Percentiles rank a stretch among this genome's conserved stretches.
These are phyloP conservation scores for Entelurus aequoreus DNA, from an alignment of 2,113 vertebrate species.

Conservation along the genomic window DNA sequence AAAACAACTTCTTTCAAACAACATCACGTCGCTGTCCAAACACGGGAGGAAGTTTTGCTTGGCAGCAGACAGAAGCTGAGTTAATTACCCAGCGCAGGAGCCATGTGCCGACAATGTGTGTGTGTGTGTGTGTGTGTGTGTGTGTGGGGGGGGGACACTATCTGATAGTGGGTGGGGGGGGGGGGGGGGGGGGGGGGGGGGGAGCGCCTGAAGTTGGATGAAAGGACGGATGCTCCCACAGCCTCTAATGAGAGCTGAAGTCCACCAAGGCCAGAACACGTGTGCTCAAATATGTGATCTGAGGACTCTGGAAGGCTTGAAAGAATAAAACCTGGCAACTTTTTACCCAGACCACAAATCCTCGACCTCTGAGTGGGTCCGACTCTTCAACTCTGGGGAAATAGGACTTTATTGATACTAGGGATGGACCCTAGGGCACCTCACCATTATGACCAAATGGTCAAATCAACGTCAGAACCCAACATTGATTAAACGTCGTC, in stretches of 20 bases:
- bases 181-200: conserved; percentile 24
- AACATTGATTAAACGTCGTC: too few relatives aligned
- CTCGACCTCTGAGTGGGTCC: too few relatives aligned
- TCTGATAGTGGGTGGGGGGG: conserved; percentile 46
- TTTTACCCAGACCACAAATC: too few relatives aligned
- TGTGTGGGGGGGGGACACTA: conserved; percentile 16
- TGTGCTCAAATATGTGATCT: too few relatives aligned
- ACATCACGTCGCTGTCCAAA: conserved; percentile 71
- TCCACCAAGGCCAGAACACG: conserved; percentile 26
- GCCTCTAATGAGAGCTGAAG: conserved; percentile 48
- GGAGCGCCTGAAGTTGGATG: conserved; percentile 15
- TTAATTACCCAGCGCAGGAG: conserved; percentile 72
- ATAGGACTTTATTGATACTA: too few relatives aligned
- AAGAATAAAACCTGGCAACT: too few relatives aligned
- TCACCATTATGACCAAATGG: too few relatives aligned
- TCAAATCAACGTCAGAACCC: too few relatives aligned
- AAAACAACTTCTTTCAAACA: conserved; percentile 51
- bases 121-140: not conserved
- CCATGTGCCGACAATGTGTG: conserved; percentile 58
- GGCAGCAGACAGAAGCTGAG: conserved; percentile 56
- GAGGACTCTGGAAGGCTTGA: too few relatives aligned
- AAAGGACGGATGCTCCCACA: conserved; percentile 35
- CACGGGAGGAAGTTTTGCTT: conserved; percentile 75
- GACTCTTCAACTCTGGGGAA: too few relatives aligned
- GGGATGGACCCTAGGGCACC: too few relatives aligned